These are phyloP conservation scores for Dendrolimus punctatus DNA, from an alignment of 1,140 invertebrate genomes.

Conservation along the genomic window DNA sequence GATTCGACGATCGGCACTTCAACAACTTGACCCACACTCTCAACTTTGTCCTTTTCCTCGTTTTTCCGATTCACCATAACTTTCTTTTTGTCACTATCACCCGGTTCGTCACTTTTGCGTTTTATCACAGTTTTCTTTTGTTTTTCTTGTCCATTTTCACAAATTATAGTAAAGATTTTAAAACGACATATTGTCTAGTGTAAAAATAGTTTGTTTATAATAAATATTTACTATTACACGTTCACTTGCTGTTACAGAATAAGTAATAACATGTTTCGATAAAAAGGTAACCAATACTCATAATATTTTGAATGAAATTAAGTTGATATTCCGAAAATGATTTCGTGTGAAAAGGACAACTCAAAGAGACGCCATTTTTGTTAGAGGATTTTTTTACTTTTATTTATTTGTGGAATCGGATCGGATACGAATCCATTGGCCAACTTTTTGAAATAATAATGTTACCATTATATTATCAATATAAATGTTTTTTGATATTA, in stretches of 20 bases:
- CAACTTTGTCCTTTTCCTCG: slow-evolving; percentile 55
- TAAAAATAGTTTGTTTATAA: too few relatives aligned
- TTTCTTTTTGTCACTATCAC: slow-evolving; percentile 51
- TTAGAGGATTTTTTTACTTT: background rate
- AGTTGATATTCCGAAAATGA: slow-evolving; percentile 26
- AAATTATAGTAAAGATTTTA: slow-evolving; percentile 14
- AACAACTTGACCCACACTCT: slow-evolving; percentile 56
- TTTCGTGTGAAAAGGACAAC: slow-evolving; percentile 62
- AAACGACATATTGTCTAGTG: too few relatives aligned
- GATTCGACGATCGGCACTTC: slow-evolving; percentile 49
- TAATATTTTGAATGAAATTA: slow-evolving; percentile 42
- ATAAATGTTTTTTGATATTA: too few relatives aligned
- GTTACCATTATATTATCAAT: too few relatives aligned
- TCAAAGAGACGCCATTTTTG: slow-evolving; percentile 63
- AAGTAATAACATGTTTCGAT: slow-evolving; percentile 1
- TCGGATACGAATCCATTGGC: too few relatives aligned
- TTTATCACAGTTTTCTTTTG: slow-evolving; percentile 68
- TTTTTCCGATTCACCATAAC: slow-evolving; percentile 52
- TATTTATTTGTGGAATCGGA: too few relatives aligned
- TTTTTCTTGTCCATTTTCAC: slow-evolving; percentile 69
- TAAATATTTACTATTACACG: slow-evolving; percentile 8
- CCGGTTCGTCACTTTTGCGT: slow-evolving; percentile 60
- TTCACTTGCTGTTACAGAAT: slow-evolving; percentile 1
- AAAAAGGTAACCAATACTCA: slow-evolving; percentile 26
- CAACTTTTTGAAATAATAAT: too few relatives aligned